A percentile compares a stretch with the other conserved stretches of the same genome.
Evolutionary conservation across 2,797 vertebrate species (phyloP).

Genomic region (Pipistrellus nathusii): DNA sequence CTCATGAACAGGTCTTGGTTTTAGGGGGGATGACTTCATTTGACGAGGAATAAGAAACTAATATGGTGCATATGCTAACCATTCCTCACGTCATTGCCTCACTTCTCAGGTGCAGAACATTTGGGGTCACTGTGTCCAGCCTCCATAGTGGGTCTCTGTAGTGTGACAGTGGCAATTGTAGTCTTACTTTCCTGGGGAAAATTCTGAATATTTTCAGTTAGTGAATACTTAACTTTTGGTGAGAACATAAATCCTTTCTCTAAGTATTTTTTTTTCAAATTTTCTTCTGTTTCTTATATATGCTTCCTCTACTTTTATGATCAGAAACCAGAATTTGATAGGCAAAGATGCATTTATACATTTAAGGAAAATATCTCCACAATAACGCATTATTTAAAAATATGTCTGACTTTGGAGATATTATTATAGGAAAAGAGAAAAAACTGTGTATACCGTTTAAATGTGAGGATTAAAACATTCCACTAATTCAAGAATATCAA

Average conservation of each 20-base stretch:
- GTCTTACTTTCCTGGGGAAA: too few relatives aligned
- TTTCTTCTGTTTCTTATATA: background rate
- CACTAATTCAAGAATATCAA: background rate
- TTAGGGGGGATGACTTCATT: conserved; percentile 61
- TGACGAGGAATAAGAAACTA: conserved; percentile 59
- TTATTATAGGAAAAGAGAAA: background rate
- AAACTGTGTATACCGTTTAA: background rate
- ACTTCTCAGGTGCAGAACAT: background rate
- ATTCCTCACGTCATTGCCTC: background rate
- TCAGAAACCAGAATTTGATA: conserved; percentile 24
- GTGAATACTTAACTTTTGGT: background rate
- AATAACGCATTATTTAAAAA: background rate
- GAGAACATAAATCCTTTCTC: background rate
- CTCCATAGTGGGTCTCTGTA: background rate
- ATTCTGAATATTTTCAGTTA: background rate
- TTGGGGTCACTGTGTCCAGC: background rate
- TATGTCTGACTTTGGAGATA: background rate
- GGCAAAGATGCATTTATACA: background rate
- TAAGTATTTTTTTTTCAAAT: background rate
- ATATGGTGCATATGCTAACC: conserved; percentile 44
- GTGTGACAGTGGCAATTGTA: background rate
- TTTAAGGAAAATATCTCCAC: background rate
- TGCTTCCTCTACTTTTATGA: background rate
- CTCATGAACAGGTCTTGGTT: conserved; percentile 37
- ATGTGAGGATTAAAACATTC: background rate